Evolutionary conservation across 2,888 invertebrate species (phyloP).

Genomic region (Psylliodes chrysocephalus): DNA sequence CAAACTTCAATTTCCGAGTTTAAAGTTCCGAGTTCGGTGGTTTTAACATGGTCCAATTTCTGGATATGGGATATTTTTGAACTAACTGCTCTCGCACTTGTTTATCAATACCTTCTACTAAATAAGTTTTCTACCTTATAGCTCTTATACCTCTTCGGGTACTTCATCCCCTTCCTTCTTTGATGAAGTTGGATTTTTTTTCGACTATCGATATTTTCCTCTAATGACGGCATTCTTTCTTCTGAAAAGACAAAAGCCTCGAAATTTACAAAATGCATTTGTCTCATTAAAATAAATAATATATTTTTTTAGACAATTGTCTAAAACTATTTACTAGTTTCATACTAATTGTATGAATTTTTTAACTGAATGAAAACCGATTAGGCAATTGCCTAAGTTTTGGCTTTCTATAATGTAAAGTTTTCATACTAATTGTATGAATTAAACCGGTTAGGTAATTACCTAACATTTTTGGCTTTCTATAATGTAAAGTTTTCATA

Average conservation of each 20-base stretch:
- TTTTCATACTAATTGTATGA: too few relatives aligned
- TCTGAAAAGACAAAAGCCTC: background rate
- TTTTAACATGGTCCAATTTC: background rate
- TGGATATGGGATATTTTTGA: background rate
- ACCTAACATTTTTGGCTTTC: too few relatives aligned
- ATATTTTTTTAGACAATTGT: background rate
- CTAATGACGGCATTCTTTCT: background rate
- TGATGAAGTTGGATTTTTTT: background rate
- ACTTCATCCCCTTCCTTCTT: background rate
- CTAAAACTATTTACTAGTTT: background rate
- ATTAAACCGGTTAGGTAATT: too few relatives aligned
- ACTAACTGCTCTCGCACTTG: background rate
- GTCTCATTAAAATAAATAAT: background rate
- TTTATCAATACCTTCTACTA: background rate
- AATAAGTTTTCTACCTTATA: background rate
- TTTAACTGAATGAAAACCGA: too few relatives aligned
- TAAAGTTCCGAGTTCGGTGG: background rate
- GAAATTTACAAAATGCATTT: too few relatives aligned
- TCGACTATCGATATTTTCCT: background rate
- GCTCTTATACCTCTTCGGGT: background rate
- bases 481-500: too few relatives aligned
- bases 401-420: too few relatives aligned
- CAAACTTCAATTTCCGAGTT: background rate
- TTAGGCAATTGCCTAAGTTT: too few relatives aligned
- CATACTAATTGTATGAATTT: too few relatives aligned